phyloP scores from a whole-genome alignment of 2,888 invertebrate genomes.

The Zhengitettix transpicula region DNA sequence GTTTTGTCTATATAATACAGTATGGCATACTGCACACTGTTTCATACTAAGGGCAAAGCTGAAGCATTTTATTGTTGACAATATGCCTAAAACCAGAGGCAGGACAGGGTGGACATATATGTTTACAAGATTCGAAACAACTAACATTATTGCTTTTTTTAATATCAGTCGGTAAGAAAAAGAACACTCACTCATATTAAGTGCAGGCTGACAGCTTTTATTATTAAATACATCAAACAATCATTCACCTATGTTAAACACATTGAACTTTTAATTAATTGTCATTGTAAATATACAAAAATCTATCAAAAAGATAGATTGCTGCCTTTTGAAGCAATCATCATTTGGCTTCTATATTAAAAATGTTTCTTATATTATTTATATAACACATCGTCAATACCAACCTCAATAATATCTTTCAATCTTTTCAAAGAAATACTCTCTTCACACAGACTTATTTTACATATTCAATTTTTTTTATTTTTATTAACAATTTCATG shows the following conservation, averaged over 20 bases:
- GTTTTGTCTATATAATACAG: not conserved
- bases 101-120: not conserved
- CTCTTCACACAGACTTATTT: slow-evolving; percentile 8
- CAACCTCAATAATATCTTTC: slow-evolving; percentile 10
- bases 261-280: not conserved
- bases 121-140: not conserved
- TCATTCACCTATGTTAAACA: slow-evolving; percentile 1
- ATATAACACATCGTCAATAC: slow-evolving; percentile 11
- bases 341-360: slow-evolving; percentile 7
- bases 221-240: not conserved
- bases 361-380: slow-evolving; percentile 10
- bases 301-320: slow-evolving; percentile 7
- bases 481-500: slow-evolving; percentile 13
- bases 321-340: slow-evolving; percentile 6
- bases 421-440: slow-evolving; percentile 10
- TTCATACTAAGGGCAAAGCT: not conserved
- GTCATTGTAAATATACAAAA: slow-evolving; percentile 6
- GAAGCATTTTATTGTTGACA: not conserved
- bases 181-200: slow-evolving; percentile 5
- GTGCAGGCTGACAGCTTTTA: not conserved
- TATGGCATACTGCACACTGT: not conserved
- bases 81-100: not conserved
- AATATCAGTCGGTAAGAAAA: slow-evolving; percentile 12
- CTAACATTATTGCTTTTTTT: slow-evolving; percentile 13
- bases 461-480: slow-evolving; percentile 5